A percentile compares a stretch with the other conserved stretches of the same genome.
phyloP scores from a whole-genome alignment of 2,113 vertebrate genomes.

The Mionectes macconnelli region DNA sequence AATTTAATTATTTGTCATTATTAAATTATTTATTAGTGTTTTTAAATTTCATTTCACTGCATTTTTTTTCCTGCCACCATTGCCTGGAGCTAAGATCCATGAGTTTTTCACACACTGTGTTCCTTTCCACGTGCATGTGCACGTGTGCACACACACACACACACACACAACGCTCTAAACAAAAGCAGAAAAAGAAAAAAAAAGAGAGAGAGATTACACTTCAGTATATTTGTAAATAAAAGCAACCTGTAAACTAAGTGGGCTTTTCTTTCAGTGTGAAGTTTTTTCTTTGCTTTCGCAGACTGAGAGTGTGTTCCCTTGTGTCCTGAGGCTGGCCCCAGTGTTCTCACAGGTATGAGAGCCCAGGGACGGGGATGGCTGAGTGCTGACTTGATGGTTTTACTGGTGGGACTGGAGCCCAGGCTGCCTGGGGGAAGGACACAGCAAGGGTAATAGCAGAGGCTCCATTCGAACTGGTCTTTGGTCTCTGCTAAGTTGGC shows the following conservation, averaged over 20 bases:
- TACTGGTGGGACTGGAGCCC: rapidly evolving
- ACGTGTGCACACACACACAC: neutral
- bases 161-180: neutral
- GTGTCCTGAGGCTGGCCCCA: neutral
- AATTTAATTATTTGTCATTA: constrained; percentile 84
- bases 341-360: neutral
- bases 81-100: constrained; percentile 23
- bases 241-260: constrained; percentile 74
- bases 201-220: constrained; percentile 70
- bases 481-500: neutral
- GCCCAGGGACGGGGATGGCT: rapidly evolving
- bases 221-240: constrained; percentile 85
- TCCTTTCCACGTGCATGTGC: neutral
- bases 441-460: neutral
- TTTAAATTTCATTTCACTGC: constrained; percentile 64
- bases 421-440: neutral
- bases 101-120: constrained; percentile 37
- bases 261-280: constrained; percentile 2
- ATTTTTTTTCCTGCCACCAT: constrained; percentile 22
- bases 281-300: constrained; percentile 11
- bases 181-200: constrained; percentile 56
- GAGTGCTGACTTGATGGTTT: rapidly evolving
- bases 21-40: constrained; percentile 87
- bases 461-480: rapidly evolving
- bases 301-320: neutral